Percentiles rank a stretch among this genome's conserved stretches.
These are phyloP conservation scores for Polydrusus cervinus DNA, from an alignment of 2,888 invertebrate species.

Conservation along the genomic window DNA sequence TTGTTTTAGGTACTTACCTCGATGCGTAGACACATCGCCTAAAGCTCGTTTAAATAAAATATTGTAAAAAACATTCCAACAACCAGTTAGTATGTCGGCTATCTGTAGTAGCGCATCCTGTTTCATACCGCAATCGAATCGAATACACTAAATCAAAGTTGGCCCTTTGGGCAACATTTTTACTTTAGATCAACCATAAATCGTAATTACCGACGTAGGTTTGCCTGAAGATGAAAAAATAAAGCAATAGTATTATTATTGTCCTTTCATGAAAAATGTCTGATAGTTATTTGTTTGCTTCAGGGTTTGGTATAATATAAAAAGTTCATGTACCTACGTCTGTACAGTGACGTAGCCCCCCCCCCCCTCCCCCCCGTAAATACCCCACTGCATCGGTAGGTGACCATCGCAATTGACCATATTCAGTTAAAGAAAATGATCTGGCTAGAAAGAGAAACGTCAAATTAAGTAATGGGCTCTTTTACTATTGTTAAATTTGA, in stretches of 20 bases:
- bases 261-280: constrained; percentile 6
- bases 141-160: constrained; percentile 25
- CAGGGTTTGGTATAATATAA: no score
- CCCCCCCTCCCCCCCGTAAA: no score
- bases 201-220: constrained; percentile 20
- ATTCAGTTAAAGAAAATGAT: no score
- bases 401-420: no score
- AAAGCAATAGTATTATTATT: neutral
- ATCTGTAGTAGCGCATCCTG: constrained; percentile 36
- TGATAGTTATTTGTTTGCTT: neutral
- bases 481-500: no score
- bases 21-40: constrained; percentile 2
- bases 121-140: constrained; percentile 22
- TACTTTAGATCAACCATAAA: constrained; percentile 28
- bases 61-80: constrained; percentile 9
- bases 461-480: no score
- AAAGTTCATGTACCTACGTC: no score
- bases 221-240: constrained; percentile 11
- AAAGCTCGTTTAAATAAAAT: neutral
- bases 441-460: no score
- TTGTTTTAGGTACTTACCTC: neutral
- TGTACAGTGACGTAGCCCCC: no score
- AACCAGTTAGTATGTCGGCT: constrained; percentile 24
- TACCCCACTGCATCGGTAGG: no score
- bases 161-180: constrained; percentile 11